Percentiles rank a stretch among this genome's conserved stretches.
Conservation (phyloP, 2,797 vertebrate species). For the Sciaenops ocellatus region DNA sequence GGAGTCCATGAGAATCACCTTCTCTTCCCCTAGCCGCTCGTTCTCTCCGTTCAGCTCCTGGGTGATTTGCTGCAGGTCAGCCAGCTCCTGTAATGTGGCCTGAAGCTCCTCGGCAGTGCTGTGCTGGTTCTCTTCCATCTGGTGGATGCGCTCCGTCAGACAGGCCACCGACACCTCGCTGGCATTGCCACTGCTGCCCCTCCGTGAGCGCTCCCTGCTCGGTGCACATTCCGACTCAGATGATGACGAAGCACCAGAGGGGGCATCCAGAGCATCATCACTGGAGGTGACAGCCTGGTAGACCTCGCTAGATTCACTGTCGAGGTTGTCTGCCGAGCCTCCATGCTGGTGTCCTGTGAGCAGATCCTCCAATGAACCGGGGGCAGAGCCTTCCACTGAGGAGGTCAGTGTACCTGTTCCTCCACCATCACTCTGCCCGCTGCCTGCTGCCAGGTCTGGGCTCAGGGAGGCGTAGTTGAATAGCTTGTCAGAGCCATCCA, state of each 20-base stretch:
- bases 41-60: constrained; percentile 98
- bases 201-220: constrained; percentile 89
- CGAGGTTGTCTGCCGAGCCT: constrained; percentile 94
- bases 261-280: constrained; percentile 95
- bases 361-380: constrained; percentile 95
- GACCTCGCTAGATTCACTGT: constrained; percentile 96
- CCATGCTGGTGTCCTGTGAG: constrained; percentile 92
- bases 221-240: constrained; percentile 94
- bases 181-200: constrained; percentile 91
- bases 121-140: constrained; percentile 99
- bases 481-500: constrained; percentile 92
- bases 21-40: constrained; percentile 95
- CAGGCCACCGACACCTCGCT: constrained; percentile 95
- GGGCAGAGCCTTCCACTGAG: constrained; percentile 94
- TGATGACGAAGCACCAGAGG: constrained; percentile 89
- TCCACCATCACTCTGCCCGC: constrained; percentile 87
- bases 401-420: constrained; percentile 91
- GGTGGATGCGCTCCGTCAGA: constrained; percentile 96
- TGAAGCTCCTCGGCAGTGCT: constrained; percentile 97
- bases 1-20: constrained; percentile 97
- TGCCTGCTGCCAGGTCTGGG: constrained; percentile 87
- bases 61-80: constrained; percentile 96
- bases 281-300: constrained; percentile 97
- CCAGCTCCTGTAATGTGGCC: constrained; percentile 95
- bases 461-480: constrained; percentile 91